Base-by-base conservation (phyloP, 1,140 invertebrate genomes). In the Leptoteleia sp. region DNA sequence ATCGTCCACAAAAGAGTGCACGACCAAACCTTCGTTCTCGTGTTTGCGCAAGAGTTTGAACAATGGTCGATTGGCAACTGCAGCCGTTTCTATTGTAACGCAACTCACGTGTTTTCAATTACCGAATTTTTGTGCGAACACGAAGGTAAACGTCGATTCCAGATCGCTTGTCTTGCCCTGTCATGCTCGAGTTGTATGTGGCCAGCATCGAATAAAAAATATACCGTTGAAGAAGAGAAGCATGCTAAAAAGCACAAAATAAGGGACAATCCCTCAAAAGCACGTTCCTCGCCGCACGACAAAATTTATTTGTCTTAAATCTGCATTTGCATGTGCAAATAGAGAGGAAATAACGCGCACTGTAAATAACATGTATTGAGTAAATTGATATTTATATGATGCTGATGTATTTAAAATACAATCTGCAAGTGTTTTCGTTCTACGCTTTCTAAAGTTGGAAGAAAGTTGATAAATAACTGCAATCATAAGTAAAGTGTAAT, bases 91-190 rank as follows among this genome's bases (percentile, higher is more conserved):
- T 42, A 78, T 72, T 78, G 76, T 78, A 72, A 78, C 76, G 57
- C 67, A 57, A 48, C 55, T 78, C 67, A 72, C 76, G 76, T 78
- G 76, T 67, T 78, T 78, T 67, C 76, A 78, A 78, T 78, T 78
- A 72, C 72, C 67, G 76, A 78, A 78, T 72, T 72, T 78, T 78
- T 78, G 61, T 67, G 76, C 67, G 61, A 72, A 72, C 67, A 67
- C 54, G 76, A 78, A 78, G 54, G 76, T 72, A 78, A 78, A 78
- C 68, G 76, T 72, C 67, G 76, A 79, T 79, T 79, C 68, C 76
- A 79, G 68, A 72, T 68, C 76, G 48, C 68, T 79, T 68, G 76
- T 65, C 62, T 79, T 79, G 13, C 22, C 11, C 52, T 65, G 67
- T 78, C 61, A 78, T 71, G 50, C 38, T 47, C 40, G 75, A 78